Conservation (phyloP, 1,140 invertebrate genomes). For the Zaprionus tsacasi region DNA sequence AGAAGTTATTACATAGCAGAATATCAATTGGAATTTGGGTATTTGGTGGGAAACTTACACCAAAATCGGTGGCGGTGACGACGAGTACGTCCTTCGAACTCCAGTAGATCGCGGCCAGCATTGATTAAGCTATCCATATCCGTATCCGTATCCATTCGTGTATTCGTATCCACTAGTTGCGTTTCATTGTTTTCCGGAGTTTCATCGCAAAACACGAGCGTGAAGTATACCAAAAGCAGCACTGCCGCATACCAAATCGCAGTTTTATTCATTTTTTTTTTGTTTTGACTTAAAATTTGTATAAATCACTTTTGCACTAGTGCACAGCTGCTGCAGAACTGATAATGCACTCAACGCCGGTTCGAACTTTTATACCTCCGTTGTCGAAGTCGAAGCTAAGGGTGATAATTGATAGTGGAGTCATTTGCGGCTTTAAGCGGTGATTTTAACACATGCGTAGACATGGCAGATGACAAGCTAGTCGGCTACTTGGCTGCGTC, state of each 20-base stretch:
- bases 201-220: constrained; percentile 69
- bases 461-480: constrained; percentile 34
- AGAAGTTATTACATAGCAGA: constrained; percentile 20
- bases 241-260: constrained; percentile 65
- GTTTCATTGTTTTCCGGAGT: constrained; percentile 39
- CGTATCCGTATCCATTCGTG: constrained; percentile 31
- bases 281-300: not conserved
- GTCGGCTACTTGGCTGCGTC: not conserved
- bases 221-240: constrained; percentile 63
- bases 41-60: constrained; percentile 52
- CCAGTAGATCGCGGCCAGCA: constrained; percentile 55
- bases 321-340: constrained; percentile 56
- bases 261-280: constrained; percentile 62
- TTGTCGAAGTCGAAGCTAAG: constrained; percentile 50
- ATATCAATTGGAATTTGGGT: not conserved
- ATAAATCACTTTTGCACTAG: constrained; percentile 33
- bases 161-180: constrained; percentile 44
- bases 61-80: constrained; percentile 71
- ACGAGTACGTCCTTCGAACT: constrained; percentile 73
- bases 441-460: constrained; percentile 75
- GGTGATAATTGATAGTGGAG: constrained; percentile 68
- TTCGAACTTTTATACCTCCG: constrained; percentile 58
- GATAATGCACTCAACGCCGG: constrained; percentile 58
- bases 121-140: constrained; percentile 36
- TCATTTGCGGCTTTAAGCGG: constrained; percentile 49